phyloP scores from a whole-genome alignment of 2,797 vertebrate species.

The Cryptoblepharus egeriae region DNA sequence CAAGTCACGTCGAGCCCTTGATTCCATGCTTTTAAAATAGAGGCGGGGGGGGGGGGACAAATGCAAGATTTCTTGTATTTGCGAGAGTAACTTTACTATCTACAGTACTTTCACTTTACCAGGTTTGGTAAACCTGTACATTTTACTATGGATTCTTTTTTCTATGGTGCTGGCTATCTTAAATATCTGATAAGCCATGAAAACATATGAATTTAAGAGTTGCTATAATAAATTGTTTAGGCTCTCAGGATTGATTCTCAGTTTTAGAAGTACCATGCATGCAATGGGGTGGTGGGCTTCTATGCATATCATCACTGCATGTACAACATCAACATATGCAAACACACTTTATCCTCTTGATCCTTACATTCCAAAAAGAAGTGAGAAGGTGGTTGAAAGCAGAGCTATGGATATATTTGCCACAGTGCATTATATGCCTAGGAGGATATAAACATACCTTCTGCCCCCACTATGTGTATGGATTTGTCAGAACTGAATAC shows the following conservation, averaged over 20 bases:
- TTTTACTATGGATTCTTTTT: conserved; percentile 48
- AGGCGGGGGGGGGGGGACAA: conserved; percentile 38
- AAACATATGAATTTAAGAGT: conserved; percentile 19
- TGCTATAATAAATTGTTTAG: conserved; percentile 36
- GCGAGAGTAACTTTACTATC: conserved; percentile 6
- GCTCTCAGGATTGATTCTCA: conserved; percentile 5
- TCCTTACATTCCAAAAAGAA: neutral
- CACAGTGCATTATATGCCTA: neutral
- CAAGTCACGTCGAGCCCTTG: conserved; percentile 39
- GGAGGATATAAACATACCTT: neutral
- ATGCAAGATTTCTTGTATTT: conserved; percentile 39
- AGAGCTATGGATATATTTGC: neutral
- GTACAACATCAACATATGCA: neutral
- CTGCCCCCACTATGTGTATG: neutral
- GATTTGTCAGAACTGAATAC: neutral
- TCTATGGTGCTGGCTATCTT: conserved; percentile 45
- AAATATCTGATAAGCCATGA: conserved; percentile 49
- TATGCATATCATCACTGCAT: neutral
- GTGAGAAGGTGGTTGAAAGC: neutral
- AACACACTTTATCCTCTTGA: neutral
- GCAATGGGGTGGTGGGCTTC: neutral
- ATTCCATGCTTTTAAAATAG: conserved; percentile 26
- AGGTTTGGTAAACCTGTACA: neutral
- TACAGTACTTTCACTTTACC: conserved; percentile 33
- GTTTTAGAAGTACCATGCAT: neutral